Evolutionary conservation across 2,888 invertebrate genomes (phyloP).

Genomic region (Galerucella pusilla): DNA sequence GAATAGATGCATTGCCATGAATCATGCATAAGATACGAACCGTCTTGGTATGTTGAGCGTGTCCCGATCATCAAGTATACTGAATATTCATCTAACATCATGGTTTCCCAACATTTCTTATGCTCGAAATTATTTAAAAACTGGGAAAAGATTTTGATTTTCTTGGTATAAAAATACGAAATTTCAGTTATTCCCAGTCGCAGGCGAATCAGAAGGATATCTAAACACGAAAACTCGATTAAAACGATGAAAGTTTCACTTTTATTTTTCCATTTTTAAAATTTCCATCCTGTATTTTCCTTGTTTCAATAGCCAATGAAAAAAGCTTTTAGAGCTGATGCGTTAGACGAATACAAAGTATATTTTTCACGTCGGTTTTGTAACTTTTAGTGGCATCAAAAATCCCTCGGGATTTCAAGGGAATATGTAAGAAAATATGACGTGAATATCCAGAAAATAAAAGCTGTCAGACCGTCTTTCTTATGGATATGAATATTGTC

Average conservation of each 20-base stretch:
- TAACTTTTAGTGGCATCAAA: conserved; percentile 34
- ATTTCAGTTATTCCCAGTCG: neutral
- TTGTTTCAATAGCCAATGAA: conserved; percentile 30
- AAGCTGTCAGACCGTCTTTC: conserved; percentile 33
- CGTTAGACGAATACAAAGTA: conserved; percentile 30
- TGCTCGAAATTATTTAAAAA: no score
- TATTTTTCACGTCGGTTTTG: conserved; percentile 33
- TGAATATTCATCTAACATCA: neutral
- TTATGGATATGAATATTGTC: conserved; percentile 34
- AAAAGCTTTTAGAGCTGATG: conserved; percentile 29
- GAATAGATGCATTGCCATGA: neutral
- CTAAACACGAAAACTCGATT: neutral
- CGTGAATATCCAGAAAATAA: conserved; percentile 33
- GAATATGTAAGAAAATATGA: conserved; percentile 35
- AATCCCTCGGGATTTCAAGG: conserved; percentile 28
- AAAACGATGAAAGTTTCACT: neutral
- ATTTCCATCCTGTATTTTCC: neutral
- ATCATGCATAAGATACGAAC: neutral
- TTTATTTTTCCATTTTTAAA: neutral
- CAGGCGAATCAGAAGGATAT: neutral
- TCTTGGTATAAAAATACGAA: no score
- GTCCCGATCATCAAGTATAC: neutral
- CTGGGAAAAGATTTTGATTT: neutral
- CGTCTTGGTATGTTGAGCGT: neutral
- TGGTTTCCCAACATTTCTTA: neutral